These are phyloP conservation scores for Ameiurus melas DNA, from an alignment of 2,113 vertebrate species.

Conservation along the genomic window DNA sequence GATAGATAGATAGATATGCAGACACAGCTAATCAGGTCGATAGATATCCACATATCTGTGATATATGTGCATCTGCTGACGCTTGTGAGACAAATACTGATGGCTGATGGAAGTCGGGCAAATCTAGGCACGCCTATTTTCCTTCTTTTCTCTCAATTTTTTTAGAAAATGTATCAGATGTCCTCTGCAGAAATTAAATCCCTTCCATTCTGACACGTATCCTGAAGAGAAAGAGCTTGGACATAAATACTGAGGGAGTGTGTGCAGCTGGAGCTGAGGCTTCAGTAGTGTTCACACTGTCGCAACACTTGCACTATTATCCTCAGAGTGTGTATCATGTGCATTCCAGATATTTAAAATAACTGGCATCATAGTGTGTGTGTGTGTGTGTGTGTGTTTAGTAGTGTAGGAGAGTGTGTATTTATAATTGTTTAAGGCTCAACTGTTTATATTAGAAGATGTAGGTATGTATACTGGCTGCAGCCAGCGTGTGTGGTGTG, in stretches of 20 bases:
- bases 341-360: neutral
- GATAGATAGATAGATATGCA: too few relatives aligned
- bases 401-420: conserved; percentile 11
- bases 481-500: neutral
- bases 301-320: neutral
- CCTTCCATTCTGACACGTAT: neutral
- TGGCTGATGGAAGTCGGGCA: too few relatives aligned
- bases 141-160: too few relatives aligned
- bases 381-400: conserved; percentile 25
- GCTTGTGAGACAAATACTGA: neutral
- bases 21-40: too few relatives aligned
- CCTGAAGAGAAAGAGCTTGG: neutral
- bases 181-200: too few relatives aligned
- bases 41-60: too few relatives aligned
- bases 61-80: too few relatives aligned
- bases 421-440: neutral
- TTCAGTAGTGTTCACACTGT: neutral
- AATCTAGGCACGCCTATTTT: too few relatives aligned
- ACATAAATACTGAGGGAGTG: neutral
- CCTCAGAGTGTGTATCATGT: neutral
- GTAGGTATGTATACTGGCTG: neutral
- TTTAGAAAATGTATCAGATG: too few relatives aligned
- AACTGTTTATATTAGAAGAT: neutral
- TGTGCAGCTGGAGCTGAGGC: neutral
- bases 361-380: neutral